Evolutionary conservation across 2,113 vertebrate genomes (phyloP), one percentile per base, ranked within the genome.

Genomic region (Notechis scutatus): DNA sequence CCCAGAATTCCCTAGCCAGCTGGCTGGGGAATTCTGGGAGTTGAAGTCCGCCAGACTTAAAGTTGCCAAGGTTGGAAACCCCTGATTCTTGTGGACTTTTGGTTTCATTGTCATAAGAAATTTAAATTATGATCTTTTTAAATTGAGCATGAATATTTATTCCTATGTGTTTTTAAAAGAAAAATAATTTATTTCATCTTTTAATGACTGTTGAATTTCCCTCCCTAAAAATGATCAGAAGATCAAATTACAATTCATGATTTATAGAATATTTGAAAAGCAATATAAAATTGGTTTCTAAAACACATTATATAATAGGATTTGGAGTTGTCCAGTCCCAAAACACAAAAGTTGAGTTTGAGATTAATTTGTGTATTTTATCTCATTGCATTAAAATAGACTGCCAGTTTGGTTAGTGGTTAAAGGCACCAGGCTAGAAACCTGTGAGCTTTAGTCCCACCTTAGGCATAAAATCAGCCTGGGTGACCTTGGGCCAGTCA

Each of bases 291-390:
- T 12, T 11, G 29, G 50, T 85, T 4, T 5, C 42, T 26, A n/a
- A 10, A 54, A 56, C 20, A 74, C 1, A n/a, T 42, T 21, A 85
- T 81, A 39, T 55, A 5, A 26, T 23, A 55, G 86, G 8, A 64
- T 89, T 29, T 89, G 42, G 61, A 89, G 8, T n/a, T 61, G 50
- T 54, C 55, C 21, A 59, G 57, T 45, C 34, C 10, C 14, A 18
- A 91, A 61, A 54, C 21, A 91, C 4, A 52, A 50, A 39, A 45
- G 20, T 91, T 91, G 47, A 21, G 26, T 69, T 91, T 91, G 50
- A 61, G 64, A 34, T 59, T 91, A 64, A 87, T 93, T 91, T n/a
- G 85, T 93, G 29, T 91, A 87, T 93, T 93, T 47, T 69, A 90
- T n/a, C 45, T 69, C 56, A 88, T 20, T 23, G 24, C 59, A 64